Conservation (phyloP, 2,888 invertebrate species). For the Uropetala carovei region DNA sequence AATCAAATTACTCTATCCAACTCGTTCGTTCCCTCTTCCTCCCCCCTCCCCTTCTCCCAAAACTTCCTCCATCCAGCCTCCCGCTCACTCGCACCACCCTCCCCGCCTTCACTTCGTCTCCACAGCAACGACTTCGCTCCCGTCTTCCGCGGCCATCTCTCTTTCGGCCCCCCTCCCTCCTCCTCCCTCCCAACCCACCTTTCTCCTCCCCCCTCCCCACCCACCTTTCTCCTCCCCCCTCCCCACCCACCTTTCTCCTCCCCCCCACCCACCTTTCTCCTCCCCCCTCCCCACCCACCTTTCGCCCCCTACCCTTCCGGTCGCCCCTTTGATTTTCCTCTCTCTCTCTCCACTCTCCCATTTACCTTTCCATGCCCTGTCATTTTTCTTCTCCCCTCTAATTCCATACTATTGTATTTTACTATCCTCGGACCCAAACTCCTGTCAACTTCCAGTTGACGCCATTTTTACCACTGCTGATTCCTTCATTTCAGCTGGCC, state of each 20-base stretch:
- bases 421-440: no score
- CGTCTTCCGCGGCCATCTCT: no score
- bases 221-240: no score
- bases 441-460: no score
- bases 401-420: neutral
- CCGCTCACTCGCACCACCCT: neutral
- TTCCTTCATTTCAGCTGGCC: no score
- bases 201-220: neutral
- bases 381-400: neutral
- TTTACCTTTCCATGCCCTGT: neutral
- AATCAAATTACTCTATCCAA: slow-evolving; percentile 70
- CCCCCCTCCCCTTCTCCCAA: no score
- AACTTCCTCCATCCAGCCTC: neutral
- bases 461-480: no score
- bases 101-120: no score
- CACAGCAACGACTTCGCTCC: neutral
- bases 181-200: neutral
- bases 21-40: neutral
- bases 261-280: no score
- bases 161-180: neutral
- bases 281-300: neutral
- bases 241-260: neutral
- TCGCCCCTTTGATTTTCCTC: neutral
- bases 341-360: neutral
- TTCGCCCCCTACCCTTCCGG: neutral